Conservation (phyloP, 2,888 invertebrate species). For the Folsomia candida region DNA sequence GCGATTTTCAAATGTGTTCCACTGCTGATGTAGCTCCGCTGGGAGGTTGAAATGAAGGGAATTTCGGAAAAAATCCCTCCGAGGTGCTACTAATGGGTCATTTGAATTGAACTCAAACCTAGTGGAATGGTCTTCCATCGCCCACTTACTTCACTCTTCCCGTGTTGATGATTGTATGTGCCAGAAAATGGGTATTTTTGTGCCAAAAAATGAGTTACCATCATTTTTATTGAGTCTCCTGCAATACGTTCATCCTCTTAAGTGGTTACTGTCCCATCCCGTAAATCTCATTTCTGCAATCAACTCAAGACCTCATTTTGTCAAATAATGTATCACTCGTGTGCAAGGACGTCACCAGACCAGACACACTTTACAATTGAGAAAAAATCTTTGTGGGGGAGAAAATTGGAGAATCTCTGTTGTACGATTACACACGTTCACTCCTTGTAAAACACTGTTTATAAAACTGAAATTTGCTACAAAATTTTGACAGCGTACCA, state of each 20-base stretch:
- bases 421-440: no score
- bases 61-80: not conserved
- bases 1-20: no score
- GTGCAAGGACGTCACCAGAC: no score
- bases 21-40: constrained; percentile 8
- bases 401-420: no score
- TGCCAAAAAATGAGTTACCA: constrained; percentile 18
- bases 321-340: not conserved
- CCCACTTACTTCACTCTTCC: not conserved
- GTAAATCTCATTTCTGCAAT: constrained; percentile 14
- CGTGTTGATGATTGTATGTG: not conserved
- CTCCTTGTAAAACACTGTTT: no score
- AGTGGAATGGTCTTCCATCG: not conserved
- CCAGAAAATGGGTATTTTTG: constrained; percentile 2
- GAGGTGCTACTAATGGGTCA: constrained; percentile 15
- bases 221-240: constrained; percentile 14
- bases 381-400: no score
- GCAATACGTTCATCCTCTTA: constrained; percentile 10
- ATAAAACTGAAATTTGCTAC: no score
- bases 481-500: no score
- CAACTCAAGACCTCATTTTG: not conserved
- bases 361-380: no score
- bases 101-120: constrained; percentile 7
- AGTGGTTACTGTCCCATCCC: constrained; percentile 9
- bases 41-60: not conserved